Percentiles rank a stretch among this genome's conserved stretches.
Conservation (phyloP, 2,797 vertebrate genomes). For the Champsocephalus gunnari region DNA sequence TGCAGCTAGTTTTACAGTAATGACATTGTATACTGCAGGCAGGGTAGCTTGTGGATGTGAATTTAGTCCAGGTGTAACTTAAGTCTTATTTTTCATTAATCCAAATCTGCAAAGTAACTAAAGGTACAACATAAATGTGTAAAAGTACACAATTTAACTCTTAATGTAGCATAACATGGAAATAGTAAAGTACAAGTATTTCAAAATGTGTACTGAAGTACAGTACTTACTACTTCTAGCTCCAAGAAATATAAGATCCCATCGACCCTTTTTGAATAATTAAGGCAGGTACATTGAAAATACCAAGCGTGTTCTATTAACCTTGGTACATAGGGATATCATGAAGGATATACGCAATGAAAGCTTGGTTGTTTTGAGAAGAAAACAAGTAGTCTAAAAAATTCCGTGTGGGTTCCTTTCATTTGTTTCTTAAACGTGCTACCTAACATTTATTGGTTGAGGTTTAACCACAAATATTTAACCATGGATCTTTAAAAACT, state of each 20-base stretch:
- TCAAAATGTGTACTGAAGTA: too few relatives aligned
- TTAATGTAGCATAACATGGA: too few relatives aligned
- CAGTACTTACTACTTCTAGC: background rate
- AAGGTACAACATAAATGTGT: too few relatives aligned
- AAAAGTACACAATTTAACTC: too few relatives aligned
- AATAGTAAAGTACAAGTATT: too few relatives aligned
- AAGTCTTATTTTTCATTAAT: too few relatives aligned
- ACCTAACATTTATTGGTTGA: constrained; percentile 20
- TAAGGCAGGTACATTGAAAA: background rate
- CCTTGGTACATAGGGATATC: background rate
- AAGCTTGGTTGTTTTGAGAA: background rate
- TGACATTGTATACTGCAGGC: too few relatives aligned
- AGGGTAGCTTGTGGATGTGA: too few relatives aligned
- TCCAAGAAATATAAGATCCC: background rate
- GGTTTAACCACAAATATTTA: constrained; percentile 37
- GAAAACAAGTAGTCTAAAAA: background rate
- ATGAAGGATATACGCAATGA: background rate
- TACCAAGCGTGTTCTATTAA: background rate
- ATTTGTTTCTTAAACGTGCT: background rate
- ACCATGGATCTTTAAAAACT: constrained; percentile 23
- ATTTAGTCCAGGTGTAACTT: too few relatives aligned
- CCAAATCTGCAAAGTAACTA: too few relatives aligned
- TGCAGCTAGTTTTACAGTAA: too few relatives aligned
- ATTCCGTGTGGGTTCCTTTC: background rate
- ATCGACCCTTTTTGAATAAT: background rate